These are phyloP conservation scores for Cryptophagus acutangulus DNA, from an alignment of 2,888 invertebrate genomes.

Conservation along the genomic window DNA sequence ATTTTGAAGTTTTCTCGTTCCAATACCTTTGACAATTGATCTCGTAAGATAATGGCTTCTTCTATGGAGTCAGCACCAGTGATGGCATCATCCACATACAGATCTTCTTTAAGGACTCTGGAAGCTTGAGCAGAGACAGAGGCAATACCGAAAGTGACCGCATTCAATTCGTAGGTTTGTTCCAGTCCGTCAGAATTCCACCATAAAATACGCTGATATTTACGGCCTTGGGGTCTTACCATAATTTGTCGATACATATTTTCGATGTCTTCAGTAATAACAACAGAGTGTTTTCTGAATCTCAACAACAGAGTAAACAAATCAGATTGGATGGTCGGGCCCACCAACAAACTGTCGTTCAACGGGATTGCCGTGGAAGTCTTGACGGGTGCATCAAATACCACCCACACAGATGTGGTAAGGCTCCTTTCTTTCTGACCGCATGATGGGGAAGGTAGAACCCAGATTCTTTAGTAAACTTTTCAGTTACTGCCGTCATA, in stretches of 20 bases:
- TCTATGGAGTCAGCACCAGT: slow-evolving; percentile 11
- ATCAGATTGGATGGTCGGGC: slow-evolving; percentile 1
- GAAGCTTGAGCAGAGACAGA: neutral
- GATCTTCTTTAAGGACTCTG: neutral
- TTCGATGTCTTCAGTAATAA: neutral
- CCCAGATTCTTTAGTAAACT: neutral
- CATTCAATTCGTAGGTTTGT: slow-evolving; percentile 1
- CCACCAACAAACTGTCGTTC: neutral
- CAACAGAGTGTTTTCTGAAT: neutral
- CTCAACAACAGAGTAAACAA: neutral
- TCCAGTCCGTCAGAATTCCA: neutral
- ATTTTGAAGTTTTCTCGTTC: too few species aligned
- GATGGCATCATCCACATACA: slow-evolving; percentile 17
- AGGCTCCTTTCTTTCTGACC: neutral
- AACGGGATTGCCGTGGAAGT: neutral
- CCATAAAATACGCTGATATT: slow-evolving; percentile 3
- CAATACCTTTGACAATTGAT: too few species aligned
- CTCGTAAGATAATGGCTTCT: neutral
- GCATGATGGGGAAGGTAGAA: slow-evolving; percentile 3
- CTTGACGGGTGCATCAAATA: neutral
- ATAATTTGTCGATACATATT: slow-evolving; percentile 6
- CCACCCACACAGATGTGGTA: slow-evolving; percentile 1
- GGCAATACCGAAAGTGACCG: slow-evolving; percentile 10
- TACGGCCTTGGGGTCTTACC: neutral
- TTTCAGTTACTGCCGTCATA: neutral